Evolutionary conservation across 1,140 invertebrate genomes (phyloP), one percentile per base, ranked within the genome.

Genomic region (Papilio helenus): DNA sequence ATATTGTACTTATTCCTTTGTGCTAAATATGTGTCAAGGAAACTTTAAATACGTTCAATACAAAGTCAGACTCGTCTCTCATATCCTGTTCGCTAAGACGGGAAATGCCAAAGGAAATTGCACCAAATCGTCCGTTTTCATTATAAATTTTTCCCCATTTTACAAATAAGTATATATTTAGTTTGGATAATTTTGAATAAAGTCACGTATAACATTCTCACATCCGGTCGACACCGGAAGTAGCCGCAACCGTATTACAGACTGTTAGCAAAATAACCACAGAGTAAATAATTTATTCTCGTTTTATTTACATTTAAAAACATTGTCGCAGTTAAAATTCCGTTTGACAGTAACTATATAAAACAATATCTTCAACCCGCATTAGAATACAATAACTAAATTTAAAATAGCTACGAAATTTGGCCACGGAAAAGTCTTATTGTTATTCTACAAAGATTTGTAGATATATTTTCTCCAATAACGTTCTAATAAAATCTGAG

Each of bases 101-200:
- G 61, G 26, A 68, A 29, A 29, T 29, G 61, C 61, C 61, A 29
- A 16, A 26, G 61, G 61, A 68, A 68, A 68, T 68, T 55, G 51
- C 51, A 55, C 51, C 4, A n/a, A 18, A 51, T 44, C 61, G 34
- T 77, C 49, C 61, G 26, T 68, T 68, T 68, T 68, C 61, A 68
- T 16, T 34, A 68, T 18, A 1, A 68, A 18, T 68, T 68, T 61
- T 68, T 29, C 61, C 5, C 4, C 26, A 16, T 79, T 73, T 81
- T 61, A 72, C 65, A 80, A 77, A 61, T 68, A 10, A 29, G 26
- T 68, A 18, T 72, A 51, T 20, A 46, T 74, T 76, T 79, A 76
- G 73, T n/a, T 74, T 55, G 58, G 71, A 76, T 77, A 72, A 81
- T 81, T 81, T 81, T 79, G 81, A 81, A 76, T 81, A 76, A 79